Percentiles rank a stretch among this genome's conserved stretches.
Evolutionary conservation across 2,113 vertebrate genomes (phyloP).

Genomic region (Prunella himalayana): DNA sequence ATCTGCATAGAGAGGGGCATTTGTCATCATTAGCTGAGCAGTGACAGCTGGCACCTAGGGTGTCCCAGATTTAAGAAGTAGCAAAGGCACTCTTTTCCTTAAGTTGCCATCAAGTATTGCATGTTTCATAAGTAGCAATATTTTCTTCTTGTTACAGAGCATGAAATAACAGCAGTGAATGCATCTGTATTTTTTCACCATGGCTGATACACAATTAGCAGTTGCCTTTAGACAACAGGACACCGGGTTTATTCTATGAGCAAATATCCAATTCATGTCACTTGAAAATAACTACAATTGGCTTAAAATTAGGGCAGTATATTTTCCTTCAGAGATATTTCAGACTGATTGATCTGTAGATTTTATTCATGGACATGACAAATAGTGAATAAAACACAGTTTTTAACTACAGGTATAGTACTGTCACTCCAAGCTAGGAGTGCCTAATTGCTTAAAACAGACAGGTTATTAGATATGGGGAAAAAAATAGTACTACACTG

Average conservation of each 20-base stretch:
- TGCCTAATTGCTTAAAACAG: conserved; percentile 17
- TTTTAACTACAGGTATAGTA: conserved; percentile 11
- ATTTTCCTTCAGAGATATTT: neutral
- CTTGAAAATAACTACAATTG: neutral
- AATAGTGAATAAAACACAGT: neutral
- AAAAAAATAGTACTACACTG: neutral
- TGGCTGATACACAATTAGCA: conserved; percentile 57
- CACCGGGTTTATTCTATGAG: neutral
- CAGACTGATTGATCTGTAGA: neutral
- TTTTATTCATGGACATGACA: neutral
- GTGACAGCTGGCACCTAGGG: conserved; percentile 98
- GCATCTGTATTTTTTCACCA: conserved; percentile 27
- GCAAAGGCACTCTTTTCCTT: conserved; percentile 73
- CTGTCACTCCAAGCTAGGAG: neutral
- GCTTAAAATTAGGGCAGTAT: neutral
- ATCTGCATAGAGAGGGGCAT: conserved; percentile 98
- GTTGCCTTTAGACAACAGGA: conserved; percentile 57
- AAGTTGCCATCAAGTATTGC: conserved; percentile 59
- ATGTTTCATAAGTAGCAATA: conserved; percentile 54
- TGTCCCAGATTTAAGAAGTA: conserved; percentile 91
- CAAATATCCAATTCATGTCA: conserved; percentile 8
- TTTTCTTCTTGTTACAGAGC: conserved; percentile 48
- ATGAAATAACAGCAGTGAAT: conserved; percentile 42
- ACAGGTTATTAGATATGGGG: neutral
- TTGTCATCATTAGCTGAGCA: conserved; percentile 99